A percentile compares a stretch with the other conserved stretches of the same genome.
phyloP scores from a whole-genome alignment of 2,797 vertebrate genomes.

The Epinephelus coioides region DNA sequence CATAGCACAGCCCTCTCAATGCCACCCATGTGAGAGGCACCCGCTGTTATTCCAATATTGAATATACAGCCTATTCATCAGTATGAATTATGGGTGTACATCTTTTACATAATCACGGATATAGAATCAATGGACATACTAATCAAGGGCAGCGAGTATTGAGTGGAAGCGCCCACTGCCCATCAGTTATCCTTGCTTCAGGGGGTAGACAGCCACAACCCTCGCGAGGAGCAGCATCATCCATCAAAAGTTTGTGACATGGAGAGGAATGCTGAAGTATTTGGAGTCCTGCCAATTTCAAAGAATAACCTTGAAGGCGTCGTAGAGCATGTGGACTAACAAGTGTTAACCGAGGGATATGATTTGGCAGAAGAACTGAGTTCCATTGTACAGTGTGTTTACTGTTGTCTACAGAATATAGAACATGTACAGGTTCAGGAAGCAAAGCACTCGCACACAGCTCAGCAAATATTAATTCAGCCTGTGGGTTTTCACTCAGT shows the following conservation, averaged over 20 bases:
- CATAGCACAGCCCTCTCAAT: constrained; percentile 12
- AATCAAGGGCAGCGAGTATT: constrained; percentile 81
- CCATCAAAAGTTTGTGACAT: constrained; percentile 82
- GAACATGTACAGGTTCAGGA: neutral
- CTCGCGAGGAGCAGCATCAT: constrained; percentile 70
- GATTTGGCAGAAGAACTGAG: constrained; percentile 2
- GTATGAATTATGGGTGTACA: constrained; percentile 76
- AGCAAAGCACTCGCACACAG: neutral
- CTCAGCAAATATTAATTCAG: neutral
- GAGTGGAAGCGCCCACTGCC: constrained; percentile 72
- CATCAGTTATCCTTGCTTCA: constrained; percentile 78
- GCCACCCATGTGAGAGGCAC: constrained; percentile 11
- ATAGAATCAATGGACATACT: constrained; percentile 80
- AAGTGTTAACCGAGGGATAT: constrained; percentile 47
- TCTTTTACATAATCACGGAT: constrained; percentile 83
- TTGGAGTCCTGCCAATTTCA: constrained; percentile 65
- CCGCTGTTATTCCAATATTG: constrained; percentile 40
- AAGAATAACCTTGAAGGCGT: constrained; percentile 76
- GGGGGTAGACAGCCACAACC: constrained; percentile 71
- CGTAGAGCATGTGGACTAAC: constrained; percentile 25
- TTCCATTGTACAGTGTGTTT: constrained; percentile 10
- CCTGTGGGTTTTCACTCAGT: neutral
- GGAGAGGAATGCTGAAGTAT: constrained; percentile 54
- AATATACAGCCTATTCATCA: constrained; percentile 62
- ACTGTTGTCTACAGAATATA: constrained; percentile 4